Evolutionary conservation across 92 coral and sea anemone genomes (phyloP), one percentile per base, ranked within the genome.

Genomic region (Porites lobata): DNA sequence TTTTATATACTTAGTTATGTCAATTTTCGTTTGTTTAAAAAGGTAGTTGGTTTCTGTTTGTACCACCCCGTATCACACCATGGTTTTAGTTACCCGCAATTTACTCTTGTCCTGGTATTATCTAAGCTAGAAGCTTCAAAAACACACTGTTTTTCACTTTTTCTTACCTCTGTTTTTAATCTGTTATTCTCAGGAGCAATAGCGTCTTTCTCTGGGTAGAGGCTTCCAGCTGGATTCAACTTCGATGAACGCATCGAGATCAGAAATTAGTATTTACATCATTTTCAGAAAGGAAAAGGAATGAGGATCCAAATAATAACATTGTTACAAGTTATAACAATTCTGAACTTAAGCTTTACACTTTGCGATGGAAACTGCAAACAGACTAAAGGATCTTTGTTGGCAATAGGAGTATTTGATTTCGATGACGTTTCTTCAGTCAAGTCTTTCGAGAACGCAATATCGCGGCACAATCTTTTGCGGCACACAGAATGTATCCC

Each of bases 341-440:
- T 69, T 56, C 43, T 74, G 32, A 62, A 29, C 22, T 63, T 74
- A 50, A 50, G 74, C 22, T 74, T 12, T 53, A 63, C 51, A 74
- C 17, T 50, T 75, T 50, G 65, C 9, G 53, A 84, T 5, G 80
- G 79, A 64, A 50, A 73, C 19, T 84, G 87, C 74, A 84, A 62
- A 8, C 50, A 50, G 10, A 73, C 74, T 21, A 84, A 26, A 19
- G n/a, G 29, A 20, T 74, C 87, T 9, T 72, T 84, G n/a, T 12
- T 9, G 1, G 19, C 72, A 18, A 19, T 84, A 7, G 79, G 79
- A 21, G 81, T 84, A 22, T 75, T 73, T 52, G 87, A 84, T 7
- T 74, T 65, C 9, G 11, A 7, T 29, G 87, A 84, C 73, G 5
- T 18, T 2, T 52, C 70, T 8, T 84, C 80, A 20, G 52, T 73